Conservation (phyloP, 1,140 invertebrate genomes). For the Drosophila suzukii region DNA sequence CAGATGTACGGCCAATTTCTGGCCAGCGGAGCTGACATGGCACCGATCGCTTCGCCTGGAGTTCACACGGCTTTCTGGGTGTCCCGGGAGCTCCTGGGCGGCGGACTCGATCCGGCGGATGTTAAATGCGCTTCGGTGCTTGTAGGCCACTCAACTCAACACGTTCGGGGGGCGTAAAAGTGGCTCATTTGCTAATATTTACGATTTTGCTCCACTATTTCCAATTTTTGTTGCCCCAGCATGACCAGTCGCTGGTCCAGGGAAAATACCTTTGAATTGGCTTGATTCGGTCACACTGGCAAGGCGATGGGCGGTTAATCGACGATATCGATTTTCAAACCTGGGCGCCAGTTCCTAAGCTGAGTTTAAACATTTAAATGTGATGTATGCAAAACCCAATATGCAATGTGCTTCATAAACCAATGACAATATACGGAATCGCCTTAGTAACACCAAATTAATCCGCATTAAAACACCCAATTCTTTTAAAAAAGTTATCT, state of each 20-base stretch:
- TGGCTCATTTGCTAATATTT: constrained; percentile 42
- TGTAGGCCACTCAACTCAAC: constrained; percentile 20
- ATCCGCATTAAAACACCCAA: neutral
- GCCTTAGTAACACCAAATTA: neutral
- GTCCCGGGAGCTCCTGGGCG: constrained; percentile 13
- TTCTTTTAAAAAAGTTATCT: constrained; percentile 73
- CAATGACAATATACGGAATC: neutral
- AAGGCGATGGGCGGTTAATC: neutral
- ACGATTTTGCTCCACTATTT: constrained; percentile 37
- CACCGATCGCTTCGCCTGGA: constrained; percentile 31
- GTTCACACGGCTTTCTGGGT: constrained; percentile 13
- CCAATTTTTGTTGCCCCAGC: constrained; percentile 37
- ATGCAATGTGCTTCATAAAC: neutral
- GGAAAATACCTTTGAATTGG: constrained; percentile 1
- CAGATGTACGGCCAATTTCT: constrained; percentile 92
- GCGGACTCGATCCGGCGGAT: neutral
- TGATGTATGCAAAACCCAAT: neutral
- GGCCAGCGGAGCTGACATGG: constrained; percentile 86
- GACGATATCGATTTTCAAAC: neutral
- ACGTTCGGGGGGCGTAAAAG: constrained; percentile 15
- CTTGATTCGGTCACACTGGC: neutral
- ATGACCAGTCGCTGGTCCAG: constrained; percentile 15
- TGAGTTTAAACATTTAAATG: neutral
- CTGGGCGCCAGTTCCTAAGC: neutral
- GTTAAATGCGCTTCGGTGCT: constrained; percentile 22